Evolutionary conservation across 2,888 invertebrate genomes (phyloP).

Genomic region (Epinotia nisella): DNA sequence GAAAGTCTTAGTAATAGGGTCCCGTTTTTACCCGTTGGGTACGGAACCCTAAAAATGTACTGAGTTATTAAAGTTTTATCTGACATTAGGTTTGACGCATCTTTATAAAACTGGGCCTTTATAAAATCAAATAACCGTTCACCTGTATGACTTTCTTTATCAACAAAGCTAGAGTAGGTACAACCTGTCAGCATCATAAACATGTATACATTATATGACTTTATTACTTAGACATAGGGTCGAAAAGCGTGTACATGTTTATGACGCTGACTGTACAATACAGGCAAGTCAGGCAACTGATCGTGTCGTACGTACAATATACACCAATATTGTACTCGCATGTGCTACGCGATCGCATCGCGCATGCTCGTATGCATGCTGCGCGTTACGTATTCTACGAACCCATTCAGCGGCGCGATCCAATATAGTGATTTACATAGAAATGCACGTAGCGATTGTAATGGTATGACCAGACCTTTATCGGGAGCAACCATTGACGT

Average conservation of each 20-base stretch:
- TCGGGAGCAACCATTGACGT: neutral
- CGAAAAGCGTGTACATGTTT: no score
- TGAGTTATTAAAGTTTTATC: no score
- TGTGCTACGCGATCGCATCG: slow-evolving; percentile 4
- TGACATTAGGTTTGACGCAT: no score
- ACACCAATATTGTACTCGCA: neutral
- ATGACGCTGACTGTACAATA: no score
- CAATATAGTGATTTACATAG: slow-evolving; percentile 24
- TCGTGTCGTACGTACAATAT: neutral
- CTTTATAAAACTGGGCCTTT: neutral
- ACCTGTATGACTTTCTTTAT: neutral
- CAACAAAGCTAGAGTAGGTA: neutral
- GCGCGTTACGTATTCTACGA: slow-evolving; percentile 14
- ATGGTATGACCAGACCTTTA: slow-evolving; percentile 27
- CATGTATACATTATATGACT: no score
- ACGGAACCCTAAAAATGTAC: no score
- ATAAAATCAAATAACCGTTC: neutral
- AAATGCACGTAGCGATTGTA: slow-evolving; percentile 20
- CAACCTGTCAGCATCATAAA: no score
- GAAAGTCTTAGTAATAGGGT: no score
- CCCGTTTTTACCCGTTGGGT: no score
- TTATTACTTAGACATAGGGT: no score
- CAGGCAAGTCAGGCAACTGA: no score
- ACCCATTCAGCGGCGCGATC: slow-evolving; percentile 32
- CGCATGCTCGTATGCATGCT: neutral